Evolutionary conservation across 2,797 vertebrate species (phyloP), one percentile per base, ranked within the genome.

Genomic region (Glossophaga mutica): DNA sequence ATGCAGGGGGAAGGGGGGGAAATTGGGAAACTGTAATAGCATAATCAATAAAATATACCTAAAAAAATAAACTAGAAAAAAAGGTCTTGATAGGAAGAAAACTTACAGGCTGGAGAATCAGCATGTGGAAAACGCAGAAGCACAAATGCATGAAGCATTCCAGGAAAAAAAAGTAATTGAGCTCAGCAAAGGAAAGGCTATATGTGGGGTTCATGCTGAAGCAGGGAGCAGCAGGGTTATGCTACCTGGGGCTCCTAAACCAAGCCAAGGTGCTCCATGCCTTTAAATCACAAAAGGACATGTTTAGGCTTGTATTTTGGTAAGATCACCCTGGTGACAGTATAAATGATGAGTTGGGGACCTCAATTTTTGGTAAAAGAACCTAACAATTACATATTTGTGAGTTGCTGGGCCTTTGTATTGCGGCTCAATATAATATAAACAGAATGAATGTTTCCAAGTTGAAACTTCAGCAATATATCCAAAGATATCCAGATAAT

Each of bases 51-150:
- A 59, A 26, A 59, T 59, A 59, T 29, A 59, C 57, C 24, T 59
- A 26, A 26, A 26, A 26, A 59, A 59, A 26, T 26, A 59, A 59
- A 59, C 57, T 59, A 59, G 57, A 59, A 59, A 26, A 59, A 59
- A 59, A 57, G 24, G n/a, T 24, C 42, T 52, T 84, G 34, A 65
- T 55, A 93, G 89, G 76, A n/a, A 93, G 59, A 87, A 92, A 68
- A 73, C 3, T 7, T 46, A 68, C 1, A n/a, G 39, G 11, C 24
- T 55, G 16, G 89, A 93, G 84, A 71, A 84, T 91, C 14, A 42
- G 67, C 29, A 50, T 71, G 34, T 12, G 15, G 84, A 91, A 95
- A 74, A 95, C 14, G 2, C 26, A 71, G 24, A 57, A 42, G n/a
- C 6, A 29, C 6, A 44, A 52, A 70, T 18, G 19, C 3, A 62